Evolutionary conservation across 2,888 invertebrate genomes (phyloP), one percentile per base, ranked within the genome.

Genomic region (Hermaeophaga mercurialis): DNA sequence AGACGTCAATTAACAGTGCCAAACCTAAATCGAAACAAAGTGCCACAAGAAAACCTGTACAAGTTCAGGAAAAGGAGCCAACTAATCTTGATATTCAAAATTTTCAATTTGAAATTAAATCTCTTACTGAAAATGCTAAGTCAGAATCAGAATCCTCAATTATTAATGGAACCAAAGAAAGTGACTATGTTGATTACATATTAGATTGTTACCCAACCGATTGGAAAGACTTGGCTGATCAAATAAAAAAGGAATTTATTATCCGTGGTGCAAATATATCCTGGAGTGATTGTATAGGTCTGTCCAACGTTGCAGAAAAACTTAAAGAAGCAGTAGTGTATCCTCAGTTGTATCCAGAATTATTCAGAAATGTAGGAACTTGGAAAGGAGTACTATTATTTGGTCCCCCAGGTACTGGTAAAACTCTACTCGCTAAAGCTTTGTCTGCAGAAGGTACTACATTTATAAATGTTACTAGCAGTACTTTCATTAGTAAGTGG

Each of bases 401-500:
- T 66, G 90, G 90, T 2, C 89, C 90, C 14, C 87, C 88, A 17
- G 78, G 72, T 7, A 89, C 90, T 22, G 93, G 92, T 66, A 96
- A 96, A 80, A 96, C 96, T 0, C 79, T 94, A 73, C 78, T 96
- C 64, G 96, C 96, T 0, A 90, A 90, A 76, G 93, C 94, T 0
- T 85, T 93, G 1, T 95, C 94, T 3, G 84, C 88, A 1, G 92
- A 94, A 77, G 88, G 90, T 61, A 78, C 73, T 69, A 84, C 91
- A 0, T 95, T 96, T 78, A 94, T 97, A 75, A 96, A 95, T 73
- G 86, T 96, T 9, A 89, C 93, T 1, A 89, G 93, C 58, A 92
- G 94, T 69, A 88, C 90, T 1, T 84, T 96, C 36, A 85, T 95
- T n/a, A 94, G 92, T 70, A 97, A 97, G 78, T 96, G 96, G 96